These are phyloP conservation scores for Acrossocheilus wenchowensis DNA, from an alignment of 2,797 vertebrate genomes.

Conservation along the genomic window DNA sequence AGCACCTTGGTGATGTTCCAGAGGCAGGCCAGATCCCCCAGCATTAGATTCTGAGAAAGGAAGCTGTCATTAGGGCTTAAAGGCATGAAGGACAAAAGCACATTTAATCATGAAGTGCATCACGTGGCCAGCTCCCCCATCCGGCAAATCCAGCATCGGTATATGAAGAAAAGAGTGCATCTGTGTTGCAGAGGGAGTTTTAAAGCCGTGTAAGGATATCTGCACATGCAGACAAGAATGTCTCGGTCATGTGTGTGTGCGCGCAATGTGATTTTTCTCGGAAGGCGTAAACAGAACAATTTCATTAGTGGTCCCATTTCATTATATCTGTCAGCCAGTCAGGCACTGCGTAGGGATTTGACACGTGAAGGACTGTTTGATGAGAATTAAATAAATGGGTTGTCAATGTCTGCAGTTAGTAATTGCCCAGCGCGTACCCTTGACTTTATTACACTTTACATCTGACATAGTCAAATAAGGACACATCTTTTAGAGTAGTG, in stretches of 20 bases:
- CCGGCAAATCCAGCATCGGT: constrained; percentile 29
- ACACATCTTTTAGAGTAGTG: neutral
- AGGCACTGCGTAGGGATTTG: constrained; percentile 15
- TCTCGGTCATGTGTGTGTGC: constrained; percentile 1
- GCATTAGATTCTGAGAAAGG: constrained; percentile 46
- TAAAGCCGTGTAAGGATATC: neutral
- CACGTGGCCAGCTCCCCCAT: constrained; percentile 39
- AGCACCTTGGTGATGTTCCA: constrained; percentile 46
- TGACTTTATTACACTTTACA: constrained; percentile 36
- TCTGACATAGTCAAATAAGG: constrained; percentile 38
- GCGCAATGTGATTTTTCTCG: constrained; percentile 12
- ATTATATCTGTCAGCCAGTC: constrained; percentile 22
- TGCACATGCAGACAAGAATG: neutral
- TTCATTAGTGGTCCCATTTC: constrained; percentile 39
- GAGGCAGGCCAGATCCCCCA: constrained; percentile 25
- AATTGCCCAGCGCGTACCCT: constrained; percentile 17
- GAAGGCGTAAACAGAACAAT: constrained; percentile 50
- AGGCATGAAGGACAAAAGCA: constrained; percentile 58
- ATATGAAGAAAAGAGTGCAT: constrained; percentile 11
- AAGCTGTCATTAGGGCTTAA: constrained; percentile 53
- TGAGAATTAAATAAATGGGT: constrained; percentile 20
- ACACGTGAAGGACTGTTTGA: constrained; percentile 33
- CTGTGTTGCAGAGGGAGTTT: constrained; percentile 24
- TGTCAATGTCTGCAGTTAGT: constrained; percentile 13
- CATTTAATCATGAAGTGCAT: constrained; percentile 56